These are phyloP conservation scores for Stratiolaelaps scimitus DNA, from an alignment of 1,140 invertebrate species.

Conservation along the genomic window DNA sequence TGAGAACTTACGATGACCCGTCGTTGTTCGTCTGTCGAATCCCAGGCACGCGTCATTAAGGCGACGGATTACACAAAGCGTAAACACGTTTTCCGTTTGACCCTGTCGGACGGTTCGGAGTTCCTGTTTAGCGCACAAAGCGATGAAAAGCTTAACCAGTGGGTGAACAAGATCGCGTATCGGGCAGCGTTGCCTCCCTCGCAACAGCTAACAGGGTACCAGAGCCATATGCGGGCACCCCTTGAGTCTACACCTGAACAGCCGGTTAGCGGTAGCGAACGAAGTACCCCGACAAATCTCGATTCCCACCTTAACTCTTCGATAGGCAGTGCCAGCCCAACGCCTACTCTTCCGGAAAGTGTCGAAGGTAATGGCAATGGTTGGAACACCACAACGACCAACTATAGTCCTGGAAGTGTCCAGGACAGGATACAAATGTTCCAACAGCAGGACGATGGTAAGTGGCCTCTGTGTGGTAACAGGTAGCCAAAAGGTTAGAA, in stretches of 20 bases:
- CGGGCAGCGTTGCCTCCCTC: slow-evolving; percentile 79
- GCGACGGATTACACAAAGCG: slow-evolving; percentile 89
- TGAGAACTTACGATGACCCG: no score
- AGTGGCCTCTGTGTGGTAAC: no score
- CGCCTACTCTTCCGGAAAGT: slow-evolving; percentile 8
- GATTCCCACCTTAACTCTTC: slow-evolving; percentile 8
- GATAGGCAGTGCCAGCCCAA: slow-evolving; percentile 6
- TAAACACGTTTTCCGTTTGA: slow-evolving; percentile 80
- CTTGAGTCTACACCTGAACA: slow-evolving; percentile 13
- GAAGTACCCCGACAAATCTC: slow-evolving; percentile 7
- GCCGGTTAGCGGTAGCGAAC: slow-evolving; percentile 26
- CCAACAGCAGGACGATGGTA: slow-evolving; percentile 12
- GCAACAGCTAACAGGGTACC: slow-evolving; percentile 70
- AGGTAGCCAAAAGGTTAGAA: no score
- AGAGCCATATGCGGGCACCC: slow-evolving; percentile 37
- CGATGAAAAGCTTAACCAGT: slow-evolving; percentile 67
- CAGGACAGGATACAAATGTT: slow-evolving; percentile 24
- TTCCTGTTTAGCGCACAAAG: slow-evolving; percentile 69
- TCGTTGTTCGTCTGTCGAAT: not conserved
- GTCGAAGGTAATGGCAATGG: slow-evolving; percentile 6
- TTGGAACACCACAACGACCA: no score
- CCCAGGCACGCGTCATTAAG: slow-evolving; percentile 61
- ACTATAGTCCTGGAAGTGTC: slow-evolving; percentile 3
- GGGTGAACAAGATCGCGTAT: slow-evolving; percentile 86
- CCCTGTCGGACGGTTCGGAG: slow-evolving; percentile 75